Evolutionary conservation across 1,140 invertebrate genomes (phyloP), one percentile per base, ranked within the genome.

Genomic region (Tetramorium parvispinum): DNA sequence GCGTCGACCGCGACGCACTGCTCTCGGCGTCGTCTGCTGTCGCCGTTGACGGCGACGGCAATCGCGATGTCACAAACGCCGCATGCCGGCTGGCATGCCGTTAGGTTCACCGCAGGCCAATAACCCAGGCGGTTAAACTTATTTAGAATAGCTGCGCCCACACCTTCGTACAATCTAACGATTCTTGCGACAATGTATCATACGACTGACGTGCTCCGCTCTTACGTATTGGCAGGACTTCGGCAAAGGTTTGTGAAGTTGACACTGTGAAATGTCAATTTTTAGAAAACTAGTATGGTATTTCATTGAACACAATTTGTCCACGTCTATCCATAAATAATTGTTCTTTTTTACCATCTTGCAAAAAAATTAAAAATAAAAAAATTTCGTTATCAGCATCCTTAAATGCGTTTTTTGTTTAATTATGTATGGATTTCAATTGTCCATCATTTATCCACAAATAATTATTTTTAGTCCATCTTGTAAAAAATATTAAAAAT

Each of bases 21-120:
- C 63, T 65, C 43, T 13, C 68, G 21, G 63, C 89, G 85, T 81
- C 85, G 79, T 82, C 81, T 51, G 61, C 11, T 40, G 57, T 40
- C 32, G 53, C 5, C 59, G 24, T 5, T 6, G 55, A 27, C 75
- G 57, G 59, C 81, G 85, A 82, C 88, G 79, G 87, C 87, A 92
- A 89, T 91, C 90, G 89, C 93, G 89, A 93, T 93, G 92, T 93
- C 92, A 93, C 93, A 93, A 93, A 92, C 90, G 92, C 88, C 89
- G 89, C 82, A n/a, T 46, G 85, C 43, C 88, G 85, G 90, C 86
- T 88, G 89, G 87, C 92, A 88, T 92, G 93, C 93, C 93, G 93
- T 93, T 93, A 93, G 92, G 92, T 93, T 93, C 93, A 93, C 88
- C 88, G 65, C 92, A 93, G 93, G 93, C 90, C 93, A 93, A 93